These are phyloP conservation scores for Diacarnus erythraeanus DNA, from an alignment of 37 sponge, comb jelly and placozoan genomes.

Conservation along the genomic window DNA sequence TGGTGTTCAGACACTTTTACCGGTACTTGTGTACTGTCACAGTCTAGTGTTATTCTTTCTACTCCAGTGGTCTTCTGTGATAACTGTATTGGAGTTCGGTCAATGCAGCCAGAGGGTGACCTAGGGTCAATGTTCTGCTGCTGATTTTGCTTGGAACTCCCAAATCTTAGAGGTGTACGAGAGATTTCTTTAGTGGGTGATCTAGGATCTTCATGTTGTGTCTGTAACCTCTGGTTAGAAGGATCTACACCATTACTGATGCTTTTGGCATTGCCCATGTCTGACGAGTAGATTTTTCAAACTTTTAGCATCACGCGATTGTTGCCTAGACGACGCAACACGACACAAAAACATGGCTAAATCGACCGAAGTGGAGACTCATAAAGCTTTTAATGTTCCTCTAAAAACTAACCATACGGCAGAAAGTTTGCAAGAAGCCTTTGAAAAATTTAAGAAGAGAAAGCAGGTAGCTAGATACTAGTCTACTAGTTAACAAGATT, in stretches of 20 bases:
- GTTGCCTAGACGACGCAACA: background rate
- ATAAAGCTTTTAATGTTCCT: background rate
- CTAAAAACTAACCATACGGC: background rate
- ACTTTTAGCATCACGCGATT: background rate
- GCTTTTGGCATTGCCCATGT: conserved; percentile 9
- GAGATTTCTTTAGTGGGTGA: conserved; percentile 48
- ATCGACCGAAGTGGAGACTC: background rate
- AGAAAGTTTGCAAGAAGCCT: conserved; percentile 61
- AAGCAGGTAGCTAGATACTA: conserved; percentile 26
- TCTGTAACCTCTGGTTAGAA: background rate
- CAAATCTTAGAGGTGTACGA: conserved; percentile 48
- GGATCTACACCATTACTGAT: background rate
- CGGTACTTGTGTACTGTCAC: conserved; percentile 1
- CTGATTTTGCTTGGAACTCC: background rate
- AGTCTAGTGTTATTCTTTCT: background rate
- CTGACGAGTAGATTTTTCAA: background rate
- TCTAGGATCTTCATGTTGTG: conserved; percentile 54
- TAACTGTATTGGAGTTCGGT: conserved; percentile 46
- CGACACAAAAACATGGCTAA: background rate
- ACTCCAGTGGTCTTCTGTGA: background rate
- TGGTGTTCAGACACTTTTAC: background rate
- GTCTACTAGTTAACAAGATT: no score
- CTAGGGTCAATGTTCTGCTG: conserved; percentile 41
- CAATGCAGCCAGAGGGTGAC: conserved; percentile 41
- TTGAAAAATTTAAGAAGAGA: conserved; percentile 27